Base-by-base conservation (phyloP, 2,888 invertebrate genomes). In the Perizoma flavofasciatum region DNA sequence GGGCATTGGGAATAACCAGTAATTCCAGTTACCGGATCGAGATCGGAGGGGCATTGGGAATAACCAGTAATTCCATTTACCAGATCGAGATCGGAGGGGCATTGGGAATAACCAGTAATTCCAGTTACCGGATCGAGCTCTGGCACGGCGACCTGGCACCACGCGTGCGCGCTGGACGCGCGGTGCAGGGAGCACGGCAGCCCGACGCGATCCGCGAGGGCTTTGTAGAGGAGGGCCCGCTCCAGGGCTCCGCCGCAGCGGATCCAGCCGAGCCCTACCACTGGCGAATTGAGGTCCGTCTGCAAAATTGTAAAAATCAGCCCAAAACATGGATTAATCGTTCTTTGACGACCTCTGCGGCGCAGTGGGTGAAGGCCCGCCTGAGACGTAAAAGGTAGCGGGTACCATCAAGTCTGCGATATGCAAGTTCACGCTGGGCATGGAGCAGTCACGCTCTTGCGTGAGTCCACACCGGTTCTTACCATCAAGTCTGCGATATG, bases 71-170 rank as follows among this genome's bases (percentile, higher is more conserved):
- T 5, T 50, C 10, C 50, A 62, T 71, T 59, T 9, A 88, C 90
- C 68, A 74, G 72, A 9, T 80, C 78, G 0, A 83, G 37, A 7
- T 6, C 7, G 37, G 5, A 37, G 37, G 7, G 37, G 4, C 5
- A 5, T 0, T 4, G 7, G 37, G 22, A 22, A 22, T 22, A 22
- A 22, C 22, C 4, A 0, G 37, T 37, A 4, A 7, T 5, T 51
- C 10, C 50, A 62, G 72, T 59, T 9, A 88, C 90, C 68, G 74
- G 72, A 9, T 80, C 78, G 0, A 83, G 60, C 39, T 90, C 83
- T 0, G 94, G 94, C 59, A 95, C 78, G 0, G 94, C 93, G 32
- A 95, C 79, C 76, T 95, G 95, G 68, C 94, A 93, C 94, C 94
- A 95, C 0, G 94, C 90, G 65, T 90, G 88, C 0, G 93, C 93